Evolutionary conservation across 2,113 vertebrate genomes (phyloP).

Genomic region (Herpetotheres cachinnans): DNA sequence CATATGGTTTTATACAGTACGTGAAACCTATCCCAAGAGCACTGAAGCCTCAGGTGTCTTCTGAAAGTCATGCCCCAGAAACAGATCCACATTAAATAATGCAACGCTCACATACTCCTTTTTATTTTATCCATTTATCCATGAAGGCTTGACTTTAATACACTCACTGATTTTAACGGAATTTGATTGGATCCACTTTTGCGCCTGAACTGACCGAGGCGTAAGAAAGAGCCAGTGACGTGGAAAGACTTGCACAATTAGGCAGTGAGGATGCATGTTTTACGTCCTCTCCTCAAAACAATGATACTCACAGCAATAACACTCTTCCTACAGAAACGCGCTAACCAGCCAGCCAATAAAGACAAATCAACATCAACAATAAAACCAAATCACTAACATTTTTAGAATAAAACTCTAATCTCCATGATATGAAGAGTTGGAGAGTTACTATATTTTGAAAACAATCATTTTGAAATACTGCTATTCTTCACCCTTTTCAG

Average conservation of each 20-base stretch:
- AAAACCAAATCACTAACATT: not conserved
- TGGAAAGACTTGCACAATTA: not conserved
- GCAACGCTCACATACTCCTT: not conserved
- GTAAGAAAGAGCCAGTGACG: not conserved
- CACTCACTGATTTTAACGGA: not conserved
- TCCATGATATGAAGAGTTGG: not conserved
- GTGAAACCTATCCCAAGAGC: not conserved
- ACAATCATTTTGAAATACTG: not conserved
- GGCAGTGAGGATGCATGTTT: not conserved
- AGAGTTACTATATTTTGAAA: not conserved
- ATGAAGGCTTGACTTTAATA: not conserved
- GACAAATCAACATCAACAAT: not conserved
- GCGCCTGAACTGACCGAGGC: accelerated
- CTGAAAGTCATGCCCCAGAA: not conserved
- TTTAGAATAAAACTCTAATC: not conserved
- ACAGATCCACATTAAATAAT: not conserved
- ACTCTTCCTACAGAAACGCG: not conserved
- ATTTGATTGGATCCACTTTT: not conserved
- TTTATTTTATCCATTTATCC: not conserved
- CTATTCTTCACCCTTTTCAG: not conserved
- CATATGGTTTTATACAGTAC: not conserved
- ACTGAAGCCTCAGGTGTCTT: not conserved
- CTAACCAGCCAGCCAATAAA: not conserved
- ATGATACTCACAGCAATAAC: not conserved
- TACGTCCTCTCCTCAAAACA: not conserved